Conservation (phyloP, 2,888 invertebrate species). For the Seladonia tumulorum region DNA sequence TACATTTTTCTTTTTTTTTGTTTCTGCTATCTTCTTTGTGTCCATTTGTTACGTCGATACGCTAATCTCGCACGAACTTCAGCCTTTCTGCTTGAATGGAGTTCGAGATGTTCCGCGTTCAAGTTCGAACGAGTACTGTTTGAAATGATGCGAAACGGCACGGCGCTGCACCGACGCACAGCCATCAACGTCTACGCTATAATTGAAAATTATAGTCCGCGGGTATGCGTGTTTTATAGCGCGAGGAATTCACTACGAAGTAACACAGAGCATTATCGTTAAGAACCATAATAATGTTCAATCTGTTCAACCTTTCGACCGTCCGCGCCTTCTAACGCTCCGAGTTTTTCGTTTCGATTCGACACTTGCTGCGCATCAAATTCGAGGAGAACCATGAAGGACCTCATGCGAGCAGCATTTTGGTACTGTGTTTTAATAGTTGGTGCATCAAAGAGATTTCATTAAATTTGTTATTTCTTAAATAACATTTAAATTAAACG, state of each 20-base stretch:
- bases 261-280: constrained; percentile 32
- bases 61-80: neutral
- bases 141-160: constrained; percentile 30
- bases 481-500: too few relatives aligned
- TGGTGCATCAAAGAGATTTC: too few relatives aligned
- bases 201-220: constrained; percentile 54
- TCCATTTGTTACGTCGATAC: neutral
- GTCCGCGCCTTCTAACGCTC: neutral
- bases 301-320: constrained; percentile 25
- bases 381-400: too few relatives aligned
- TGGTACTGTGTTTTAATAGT: too few relatives aligned
- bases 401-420: too few relatives aligned
- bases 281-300: constrained; percentile 38
- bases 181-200: constrained; percentile 52
- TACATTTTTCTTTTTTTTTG: neutral
- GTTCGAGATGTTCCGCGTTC: constrained; percentile 20
- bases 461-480: too few relatives aligned
- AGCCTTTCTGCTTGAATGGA: constrained; percentile 20
- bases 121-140: constrained; percentile 37
- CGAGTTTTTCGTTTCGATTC: neutral
- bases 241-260: constrained; percentile 21
- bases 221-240: constrained; percentile 34
- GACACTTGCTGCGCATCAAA: too few relatives aligned
- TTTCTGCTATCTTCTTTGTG: neutral
- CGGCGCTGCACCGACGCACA: constrained; percentile 13